Conservation (phyloP, 2,888 invertebrate genomes). For the Thyatira batis region DNA sequence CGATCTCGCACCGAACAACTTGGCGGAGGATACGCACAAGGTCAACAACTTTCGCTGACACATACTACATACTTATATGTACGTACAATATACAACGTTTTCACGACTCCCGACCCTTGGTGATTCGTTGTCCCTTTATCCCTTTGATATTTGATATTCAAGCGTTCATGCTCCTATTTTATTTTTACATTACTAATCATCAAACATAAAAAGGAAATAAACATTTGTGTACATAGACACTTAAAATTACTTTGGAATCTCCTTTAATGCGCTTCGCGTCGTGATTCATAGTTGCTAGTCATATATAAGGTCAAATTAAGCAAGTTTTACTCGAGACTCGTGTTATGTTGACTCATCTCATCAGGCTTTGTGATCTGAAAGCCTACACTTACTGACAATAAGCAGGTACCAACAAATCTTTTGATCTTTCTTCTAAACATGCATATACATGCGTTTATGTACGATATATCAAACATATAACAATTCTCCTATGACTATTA, state of each 20-base stretch:
- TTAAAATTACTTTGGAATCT: too few species aligned
- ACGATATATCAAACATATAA: too few species aligned
- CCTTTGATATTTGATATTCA: background rate
- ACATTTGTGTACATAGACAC: too few species aligned
- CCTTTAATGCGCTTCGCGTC: too few species aligned
- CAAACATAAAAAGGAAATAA: too few species aligned
- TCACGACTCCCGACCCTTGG: conserved; percentile 15
- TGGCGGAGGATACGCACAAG: conserved; percentile 48
- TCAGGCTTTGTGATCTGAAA: background rate
- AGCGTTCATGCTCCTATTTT: background rate
- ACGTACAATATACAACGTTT: conserved; percentile 22
- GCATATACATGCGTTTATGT: too few species aligned
- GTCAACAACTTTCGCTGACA: conserved; percentile 64
- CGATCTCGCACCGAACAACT: conserved; percentile 30
- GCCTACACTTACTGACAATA: too few species aligned
- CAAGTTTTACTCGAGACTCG: background rate
- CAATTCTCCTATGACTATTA: too few species aligned
- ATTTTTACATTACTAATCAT: background rate
- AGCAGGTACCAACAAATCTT: background rate
- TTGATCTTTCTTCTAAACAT: background rate
- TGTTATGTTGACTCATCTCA: background rate
- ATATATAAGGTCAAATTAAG: background rate
- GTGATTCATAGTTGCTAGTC: background rate
- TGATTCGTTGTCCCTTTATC: background rate
- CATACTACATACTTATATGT: conserved; percentile 1